Base-by-base conservation (phyloP, 92 coral and sea anemone species). In the Plumapathes pennacea region DNA sequence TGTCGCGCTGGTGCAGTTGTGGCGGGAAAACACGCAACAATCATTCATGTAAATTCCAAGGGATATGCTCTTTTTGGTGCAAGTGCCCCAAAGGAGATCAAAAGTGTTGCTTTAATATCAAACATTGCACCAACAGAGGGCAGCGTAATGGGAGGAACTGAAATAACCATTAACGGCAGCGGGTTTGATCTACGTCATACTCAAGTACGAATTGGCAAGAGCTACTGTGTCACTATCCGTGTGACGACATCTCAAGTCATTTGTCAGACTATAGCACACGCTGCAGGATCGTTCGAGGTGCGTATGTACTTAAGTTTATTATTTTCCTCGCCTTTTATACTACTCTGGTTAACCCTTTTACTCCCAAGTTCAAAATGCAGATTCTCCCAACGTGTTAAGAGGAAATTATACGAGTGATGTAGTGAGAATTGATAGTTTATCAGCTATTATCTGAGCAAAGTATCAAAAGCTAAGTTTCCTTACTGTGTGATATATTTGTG, bases 121-220 rank as follows among this genome's bases (percentile, higher is more conserved):
- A 50, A 57, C 29, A 57, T 89, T 51, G 42, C 81, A 15, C 97
- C 92, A 18, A 73, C 77, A 31, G 84, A 89, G 48, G 97, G 97
- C 4, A 89, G 97, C 41, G 30, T 72, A 13, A 67, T 66, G 65
- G 97, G 97, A 7, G 94, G 94, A 22, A 72, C 90, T 1, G 60
- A 54, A 25, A 45, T 89, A 13, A 67, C 89, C 24, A 57, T 89
- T 32, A 71, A 65, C 24, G 97, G 97, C 1, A 67, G 75, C 44
- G 97, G 92, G 9, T 89, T 89, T 62, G 86, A 89, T 39, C 57
- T 89, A 32, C 83, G 82, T 1, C 73, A 53, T 11, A 89, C 89
- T 3, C 49, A n/a, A 32, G 82, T 89, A 10, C 42, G 27, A 36
- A 89, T 89, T 67, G 94, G 94, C 15, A 32, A 34, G 3, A 34